Evolutionary conservation across 1,140 invertebrate genomes (phyloP).

Genomic region (Pinna nobilis): DNA sequence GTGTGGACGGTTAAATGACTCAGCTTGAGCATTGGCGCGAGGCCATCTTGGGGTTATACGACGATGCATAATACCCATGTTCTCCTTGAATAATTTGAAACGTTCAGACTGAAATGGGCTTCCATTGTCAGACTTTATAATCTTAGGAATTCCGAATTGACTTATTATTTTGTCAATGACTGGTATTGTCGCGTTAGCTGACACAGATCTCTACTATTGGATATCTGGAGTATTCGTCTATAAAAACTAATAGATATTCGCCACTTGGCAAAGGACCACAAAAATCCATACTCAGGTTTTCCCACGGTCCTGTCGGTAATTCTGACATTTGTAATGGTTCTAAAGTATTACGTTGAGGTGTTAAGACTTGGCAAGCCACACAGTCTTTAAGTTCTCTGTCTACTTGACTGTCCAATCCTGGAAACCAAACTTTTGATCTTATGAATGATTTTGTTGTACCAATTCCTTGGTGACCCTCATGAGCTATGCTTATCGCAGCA

Average conservation of each 20-base stretch:
- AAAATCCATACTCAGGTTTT: conserved; percentile 14
- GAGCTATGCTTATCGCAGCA: conserved; percentile 45
- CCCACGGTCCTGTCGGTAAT: conserved; percentile 10
- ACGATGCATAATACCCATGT: no score
- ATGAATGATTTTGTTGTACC: conserved; percentile 61
- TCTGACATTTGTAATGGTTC: conserved; percentile 51
- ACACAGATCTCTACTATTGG: conserved; percentile 18
- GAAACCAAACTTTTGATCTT: conserved; percentile 67
- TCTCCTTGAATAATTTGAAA: no score
- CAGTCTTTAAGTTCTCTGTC: conserved; percentile 54
- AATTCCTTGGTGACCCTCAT: conserved; percentile 55
- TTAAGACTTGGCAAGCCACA: conserved; percentile 52
- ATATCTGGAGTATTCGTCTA: conserved; percentile 25
- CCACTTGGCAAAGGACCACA: conserved; percentile 19
- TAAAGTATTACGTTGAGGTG: conserved; percentile 9
- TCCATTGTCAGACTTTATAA: no score
- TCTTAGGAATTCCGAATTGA: conserved; percentile 21
- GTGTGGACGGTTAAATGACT: no score
- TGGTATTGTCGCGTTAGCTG: no score
- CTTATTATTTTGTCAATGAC: conserved; percentile 19
- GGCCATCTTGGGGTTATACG: no score
- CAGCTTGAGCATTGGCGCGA: no score
- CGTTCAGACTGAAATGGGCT: no score
- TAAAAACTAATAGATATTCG: conserved; percentile 11
- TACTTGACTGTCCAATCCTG: conserved; percentile 59